A percentile compares a stretch with the other conserved stretches of the same genome.
Evolutionary conservation across 1,140 invertebrate species (phyloP).

Genomic region (Bombus waltoni): DNA sequence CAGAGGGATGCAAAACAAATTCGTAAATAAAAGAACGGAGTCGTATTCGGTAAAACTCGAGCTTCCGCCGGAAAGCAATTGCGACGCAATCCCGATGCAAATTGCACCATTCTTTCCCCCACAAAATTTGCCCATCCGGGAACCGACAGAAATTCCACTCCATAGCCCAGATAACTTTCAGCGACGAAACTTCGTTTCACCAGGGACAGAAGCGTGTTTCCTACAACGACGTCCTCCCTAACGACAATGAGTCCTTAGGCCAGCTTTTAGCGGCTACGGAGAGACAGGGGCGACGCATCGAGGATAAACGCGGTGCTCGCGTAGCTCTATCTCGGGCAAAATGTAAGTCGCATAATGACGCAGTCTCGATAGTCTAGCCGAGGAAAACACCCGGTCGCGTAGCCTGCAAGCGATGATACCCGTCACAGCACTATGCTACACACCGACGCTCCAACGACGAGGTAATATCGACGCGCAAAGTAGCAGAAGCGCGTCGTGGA

Average conservation of each 20-base stretch:
- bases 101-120: not conserved
- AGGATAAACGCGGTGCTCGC: not conserved
- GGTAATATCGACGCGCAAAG: constrained; percentile 40
- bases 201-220: not conserved
- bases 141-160: not conserved
- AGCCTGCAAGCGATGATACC: constrained; percentile 12
- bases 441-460: constrained; percentile 13
- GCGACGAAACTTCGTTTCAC: not conserved
- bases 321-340: constrained; percentile 24
- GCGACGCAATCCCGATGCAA: constrained; percentile 12
- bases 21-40: not conserved
- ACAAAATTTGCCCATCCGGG: not conserved
- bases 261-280: constrained; percentile 25
- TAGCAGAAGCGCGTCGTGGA: not conserved
- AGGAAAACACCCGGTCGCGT: constrained; percentile 17
- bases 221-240: not conserved
- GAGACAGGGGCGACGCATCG: not conserved
- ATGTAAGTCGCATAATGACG: constrained; percentile 32
- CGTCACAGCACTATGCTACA: constrained; percentile 6
- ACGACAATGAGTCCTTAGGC: constrained; percentile 28
- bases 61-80: not conserved
- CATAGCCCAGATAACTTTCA: not conserved
- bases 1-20: not conserved
- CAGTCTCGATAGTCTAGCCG: constrained; percentile 20
- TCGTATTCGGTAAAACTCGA: too few relatives aligned